Percentiles rank a stretch among this genome's conserved stretches.
phyloP scores from a whole-genome alignment of 2,113 vertebrate genomes.

The Tragulus kanchil region DNA sequence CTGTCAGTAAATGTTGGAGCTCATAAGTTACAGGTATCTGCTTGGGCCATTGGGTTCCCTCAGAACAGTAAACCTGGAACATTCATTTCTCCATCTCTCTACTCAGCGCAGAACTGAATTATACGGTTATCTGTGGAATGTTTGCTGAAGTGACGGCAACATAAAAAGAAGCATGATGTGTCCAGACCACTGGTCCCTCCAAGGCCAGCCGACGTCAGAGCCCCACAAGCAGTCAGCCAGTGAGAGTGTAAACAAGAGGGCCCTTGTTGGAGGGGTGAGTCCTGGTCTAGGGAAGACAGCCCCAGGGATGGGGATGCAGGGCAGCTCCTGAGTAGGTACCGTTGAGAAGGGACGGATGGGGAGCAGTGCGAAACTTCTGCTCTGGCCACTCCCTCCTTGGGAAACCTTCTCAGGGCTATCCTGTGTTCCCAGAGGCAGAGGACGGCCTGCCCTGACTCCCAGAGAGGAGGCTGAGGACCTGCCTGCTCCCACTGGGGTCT shows the following conservation, averaged over 20 bases:
- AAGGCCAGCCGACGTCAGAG: background rate
- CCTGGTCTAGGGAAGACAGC: no score
- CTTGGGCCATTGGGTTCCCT: background rate
- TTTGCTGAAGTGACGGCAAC: background rate
- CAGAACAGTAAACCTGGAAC: background rate
- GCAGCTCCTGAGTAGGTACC: background rate
- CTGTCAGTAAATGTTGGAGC: background rate
- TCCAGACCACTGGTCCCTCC: background rate
- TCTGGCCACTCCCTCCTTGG: background rate
- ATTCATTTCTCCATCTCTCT: background rate
- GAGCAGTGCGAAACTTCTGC: background rate
- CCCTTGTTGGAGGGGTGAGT: background rate
- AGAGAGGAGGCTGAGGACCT: background rate
- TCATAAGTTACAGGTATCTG: background rate
- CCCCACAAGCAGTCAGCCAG: background rate
- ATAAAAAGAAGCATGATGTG: background rate
- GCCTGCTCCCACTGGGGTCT: background rate
- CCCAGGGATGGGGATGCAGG: background rate
- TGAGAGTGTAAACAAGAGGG: background rate
- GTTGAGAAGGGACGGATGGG: background rate
- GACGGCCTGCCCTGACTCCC: background rate
- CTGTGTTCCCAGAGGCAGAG: background rate
- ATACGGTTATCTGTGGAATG: background rate
- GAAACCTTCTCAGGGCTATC: background rate
- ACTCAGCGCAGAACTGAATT: background rate